Percentiles rank a stretch among this genome's conserved stretches.
Conservation (phyloP, 2,888 invertebrate species). For the Tinea semifulvella region DNA sequence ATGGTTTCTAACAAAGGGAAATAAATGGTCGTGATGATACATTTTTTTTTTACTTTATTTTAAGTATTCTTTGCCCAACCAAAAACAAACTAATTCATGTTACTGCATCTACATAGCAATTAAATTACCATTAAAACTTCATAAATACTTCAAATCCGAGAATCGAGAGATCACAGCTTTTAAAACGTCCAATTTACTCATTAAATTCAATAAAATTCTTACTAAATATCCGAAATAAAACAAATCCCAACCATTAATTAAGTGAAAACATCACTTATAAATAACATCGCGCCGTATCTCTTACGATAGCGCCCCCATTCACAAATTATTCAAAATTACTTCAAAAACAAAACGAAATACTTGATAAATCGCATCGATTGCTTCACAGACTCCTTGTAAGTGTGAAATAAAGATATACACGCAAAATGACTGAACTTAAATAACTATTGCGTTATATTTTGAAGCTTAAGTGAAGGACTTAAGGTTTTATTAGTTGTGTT, state of each 20-base stretch:
- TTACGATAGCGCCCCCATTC: constrained; percentile 41
- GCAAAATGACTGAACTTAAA: background rate
- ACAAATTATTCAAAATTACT: constrained; percentile 53
- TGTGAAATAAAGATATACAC: constrained; percentile 12
- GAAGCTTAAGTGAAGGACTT: background rate
- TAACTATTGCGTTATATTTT: background rate
- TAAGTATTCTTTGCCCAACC: too few relatives aligned
- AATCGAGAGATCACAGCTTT: constrained; percentile 14
- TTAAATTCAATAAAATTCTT: constrained; percentile 19
- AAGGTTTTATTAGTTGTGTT: constrained; percentile 10
- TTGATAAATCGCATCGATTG: constrained; percentile 33
- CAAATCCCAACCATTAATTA: constrained; percentile 39
- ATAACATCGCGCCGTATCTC: constrained; percentile 29
- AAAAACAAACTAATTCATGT: too few relatives aligned
- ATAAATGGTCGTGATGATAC: too few relatives aligned
- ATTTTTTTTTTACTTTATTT: too few relatives aligned
- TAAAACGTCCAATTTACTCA: constrained; percentile 10
- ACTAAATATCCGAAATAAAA: constrained; percentile 30
- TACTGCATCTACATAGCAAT: background rate
- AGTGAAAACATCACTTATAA: constrained; percentile 40
- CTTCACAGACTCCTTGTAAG: constrained; percentile 15
- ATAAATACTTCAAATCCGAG: constrained; percentile 16
- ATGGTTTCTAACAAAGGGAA: too few relatives aligned
- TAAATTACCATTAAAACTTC: constrained; percentile 19
- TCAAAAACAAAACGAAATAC: constrained; percentile 36